Evolutionary conservation across 1,140 invertebrate species (phyloP).

Genomic region (Phymastichus coffea): DNA sequence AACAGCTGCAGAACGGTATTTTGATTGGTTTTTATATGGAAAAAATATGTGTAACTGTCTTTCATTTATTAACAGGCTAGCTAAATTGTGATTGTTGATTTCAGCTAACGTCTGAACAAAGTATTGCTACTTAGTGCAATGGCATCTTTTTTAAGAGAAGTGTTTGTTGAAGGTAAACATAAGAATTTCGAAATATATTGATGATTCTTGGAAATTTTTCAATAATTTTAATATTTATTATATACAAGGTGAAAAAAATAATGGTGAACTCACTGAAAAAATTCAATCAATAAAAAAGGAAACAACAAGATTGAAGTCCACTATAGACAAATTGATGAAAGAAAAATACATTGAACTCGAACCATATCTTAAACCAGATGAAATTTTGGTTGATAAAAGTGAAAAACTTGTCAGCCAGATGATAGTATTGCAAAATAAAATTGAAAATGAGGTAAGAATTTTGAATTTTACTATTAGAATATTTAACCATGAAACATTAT

Average conservation of each 20-base stretch:
- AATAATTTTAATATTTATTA: background rate
- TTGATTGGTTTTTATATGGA: too few species aligned
- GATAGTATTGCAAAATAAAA: conserved; percentile 54
- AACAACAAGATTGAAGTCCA: conserved; percentile 59
- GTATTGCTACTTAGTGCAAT: too few species aligned
- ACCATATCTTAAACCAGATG: conserved; percentile 55
- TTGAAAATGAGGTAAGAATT: conserved; percentile 53
- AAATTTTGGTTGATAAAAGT: conserved; percentile 54
- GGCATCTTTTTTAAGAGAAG: too few species aligned
- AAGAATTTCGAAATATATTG: background rate
- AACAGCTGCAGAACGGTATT: too few species aligned
- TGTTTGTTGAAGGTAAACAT: too few species aligned
- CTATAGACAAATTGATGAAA: conserved; percentile 58
- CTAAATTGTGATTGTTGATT: too few species aligned
- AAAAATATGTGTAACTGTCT: too few species aligned
- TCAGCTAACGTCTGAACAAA: too few species aligned
- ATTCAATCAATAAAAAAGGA: conserved; percentile 58
- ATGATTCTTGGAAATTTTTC: background rate
- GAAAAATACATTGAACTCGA: conserved; percentile 60
- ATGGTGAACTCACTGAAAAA: conserved; percentile 52
- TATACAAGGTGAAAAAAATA: conserved; percentile 40
- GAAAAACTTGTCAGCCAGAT: conserved; percentile 56
- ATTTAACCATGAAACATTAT: background rate
- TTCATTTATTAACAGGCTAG: too few species aligned
- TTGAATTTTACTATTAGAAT: background rate